Base-by-base conservation (phyloP, 2,113 vertebrate species). In the Amphilophus citrinellus region DNA sequence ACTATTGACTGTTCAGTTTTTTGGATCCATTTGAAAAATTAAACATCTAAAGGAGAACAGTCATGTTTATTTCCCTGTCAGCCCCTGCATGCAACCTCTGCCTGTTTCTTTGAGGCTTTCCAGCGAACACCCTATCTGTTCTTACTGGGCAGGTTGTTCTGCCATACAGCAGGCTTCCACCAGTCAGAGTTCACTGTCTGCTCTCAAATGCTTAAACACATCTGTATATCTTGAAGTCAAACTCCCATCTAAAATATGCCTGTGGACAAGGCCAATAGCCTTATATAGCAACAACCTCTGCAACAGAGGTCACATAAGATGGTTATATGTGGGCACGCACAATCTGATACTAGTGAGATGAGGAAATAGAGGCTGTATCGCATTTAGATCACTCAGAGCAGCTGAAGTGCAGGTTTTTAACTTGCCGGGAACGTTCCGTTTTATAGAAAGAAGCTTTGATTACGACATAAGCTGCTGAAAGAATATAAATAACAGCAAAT, bases 161-260 rank as follows among this genome's bases (percentile, higher is more conserved):
- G 68, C 68, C 68, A 47, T 27, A 73, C 47, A 73, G 27, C 68
- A 73, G 47, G 32, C 68, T 73, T 73, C 18, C 47, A 73, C 47
- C 53, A 73, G 68, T 73, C 18, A 73, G 68, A 73, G 56, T 73
- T 73, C 47, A 73, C 68, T 73, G 50, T 53, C 50, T 2, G 50
- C 50, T 53, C 24, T 73, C 27, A 56, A 73, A 73, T 56, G 68
- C 47, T 73, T 56, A 73, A 73, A 73, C 32, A 73, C 68, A 56
- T 71, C 68, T 56, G 68, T 18, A 73, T 73, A 32, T 73, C 24
- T 73, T 73, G 68, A 50, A 47, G 68, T 73, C 10, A 27, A 32
- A 27, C 44, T 73, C 44, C 17, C 44, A 53, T 71, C 17, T 53
- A 32, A 71, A 71, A 71, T 53, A 71, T 73, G 66, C 68, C 27